Evolutionary conservation across 2,888 invertebrate genomes (phyloP).

Genomic region (Ischnus inquisitorius): DNA sequence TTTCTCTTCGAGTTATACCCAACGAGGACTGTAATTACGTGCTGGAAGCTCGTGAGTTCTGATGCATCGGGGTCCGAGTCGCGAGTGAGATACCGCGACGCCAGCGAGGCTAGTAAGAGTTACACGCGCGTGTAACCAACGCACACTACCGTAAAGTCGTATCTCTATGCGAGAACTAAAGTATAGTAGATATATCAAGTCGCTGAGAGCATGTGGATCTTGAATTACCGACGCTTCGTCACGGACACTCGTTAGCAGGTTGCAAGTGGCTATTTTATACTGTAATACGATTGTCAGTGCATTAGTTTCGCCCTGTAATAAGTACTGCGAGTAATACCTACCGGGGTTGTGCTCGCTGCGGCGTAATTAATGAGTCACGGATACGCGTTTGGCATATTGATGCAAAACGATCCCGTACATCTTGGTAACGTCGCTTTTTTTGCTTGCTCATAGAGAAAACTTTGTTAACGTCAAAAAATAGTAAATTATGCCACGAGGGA

Average conservation of each 20-base stretch:
- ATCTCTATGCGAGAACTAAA: background rate
- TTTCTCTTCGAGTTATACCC: conserved; percentile 48
- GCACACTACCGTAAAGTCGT: background rate
- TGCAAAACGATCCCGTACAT: conserved; percentile 6
- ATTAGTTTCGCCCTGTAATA: background rate
- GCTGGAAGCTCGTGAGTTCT: conserved; percentile 38
- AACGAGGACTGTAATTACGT: conserved; percentile 52
- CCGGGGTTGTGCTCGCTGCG: background rate
- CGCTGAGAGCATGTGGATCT: background rate
- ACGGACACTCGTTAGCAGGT: conserved; percentile 33
- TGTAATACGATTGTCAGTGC: conserved; percentile 24
- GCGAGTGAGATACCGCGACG: conserved; percentile 41
- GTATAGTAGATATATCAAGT: background rate
- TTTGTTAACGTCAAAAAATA: too few species aligned
- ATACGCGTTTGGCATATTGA: background rate
- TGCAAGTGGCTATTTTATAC: conserved; percentile 18
- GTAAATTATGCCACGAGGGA: too few species aligned
- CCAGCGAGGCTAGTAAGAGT: conserved; percentile 19
- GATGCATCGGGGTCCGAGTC: conserved; percentile 44
- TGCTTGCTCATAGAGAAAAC: too few species aligned
- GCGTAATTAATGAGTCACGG: conserved; percentile 20
- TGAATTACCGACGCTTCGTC: conserved; percentile 22
- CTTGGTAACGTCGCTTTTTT: background rate
- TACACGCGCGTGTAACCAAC: background rate
- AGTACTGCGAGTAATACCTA: background rate